A percentile compares a stretch with the other conserved stretches of the same genome.
phyloP scores from a whole-genome alignment of 1,140 invertebrate genomes.

The Varroa destructor region DNA sequence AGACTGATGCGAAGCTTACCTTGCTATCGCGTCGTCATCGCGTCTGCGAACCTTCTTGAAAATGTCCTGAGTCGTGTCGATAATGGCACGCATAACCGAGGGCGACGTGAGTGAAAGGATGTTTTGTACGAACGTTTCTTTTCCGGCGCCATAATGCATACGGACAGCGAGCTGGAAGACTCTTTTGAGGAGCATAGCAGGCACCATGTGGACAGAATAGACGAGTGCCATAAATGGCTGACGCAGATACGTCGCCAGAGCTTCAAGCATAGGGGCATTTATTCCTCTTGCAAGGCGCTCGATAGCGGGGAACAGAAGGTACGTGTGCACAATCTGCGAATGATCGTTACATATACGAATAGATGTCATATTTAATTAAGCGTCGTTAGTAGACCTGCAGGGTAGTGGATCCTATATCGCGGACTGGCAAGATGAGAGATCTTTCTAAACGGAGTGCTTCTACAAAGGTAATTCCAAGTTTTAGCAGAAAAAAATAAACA shows the following conservation, averaged over 20 bases:
- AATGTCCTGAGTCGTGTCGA: constrained; percentile 36
- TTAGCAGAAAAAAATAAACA: too few relatives aligned
- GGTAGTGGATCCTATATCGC: too few relatives aligned
- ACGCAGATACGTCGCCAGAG: constrained; percentile 38
- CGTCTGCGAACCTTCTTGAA: constrained; percentile 33
- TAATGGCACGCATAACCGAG: constrained; percentile 39
- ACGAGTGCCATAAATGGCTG: constrained; percentile 38
- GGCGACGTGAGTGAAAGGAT: constrained; percentile 13
- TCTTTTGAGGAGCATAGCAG: constrained; percentile 34
- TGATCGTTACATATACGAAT: too few relatives aligned
- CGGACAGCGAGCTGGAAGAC: constrained; percentile 31
- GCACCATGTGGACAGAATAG: constrained; percentile 35
- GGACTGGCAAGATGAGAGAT: too few relatives aligned
- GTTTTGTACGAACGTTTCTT: constrained; percentile 37
- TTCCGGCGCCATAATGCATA: constrained; percentile 33
- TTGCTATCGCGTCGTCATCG: constrained; percentile 21
- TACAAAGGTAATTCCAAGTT: too few relatives aligned
- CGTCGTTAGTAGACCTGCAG: too few relatives aligned
- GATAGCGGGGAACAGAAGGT: constrained; percentile 41
- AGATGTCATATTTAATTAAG: too few relatives aligned
- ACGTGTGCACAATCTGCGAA: constrained; percentile 11
- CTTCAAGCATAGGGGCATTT: constrained; percentile 38
- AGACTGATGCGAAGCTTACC: neutral
- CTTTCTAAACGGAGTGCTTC: too few relatives aligned
- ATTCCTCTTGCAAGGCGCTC: constrained; percentile 40